Percentiles rank a stretch among this genome's conserved stretches.
Evolutionary conservation across 2,888 invertebrate genomes (phyloP).

Genomic region (Dynastes hyllus): DNA sequence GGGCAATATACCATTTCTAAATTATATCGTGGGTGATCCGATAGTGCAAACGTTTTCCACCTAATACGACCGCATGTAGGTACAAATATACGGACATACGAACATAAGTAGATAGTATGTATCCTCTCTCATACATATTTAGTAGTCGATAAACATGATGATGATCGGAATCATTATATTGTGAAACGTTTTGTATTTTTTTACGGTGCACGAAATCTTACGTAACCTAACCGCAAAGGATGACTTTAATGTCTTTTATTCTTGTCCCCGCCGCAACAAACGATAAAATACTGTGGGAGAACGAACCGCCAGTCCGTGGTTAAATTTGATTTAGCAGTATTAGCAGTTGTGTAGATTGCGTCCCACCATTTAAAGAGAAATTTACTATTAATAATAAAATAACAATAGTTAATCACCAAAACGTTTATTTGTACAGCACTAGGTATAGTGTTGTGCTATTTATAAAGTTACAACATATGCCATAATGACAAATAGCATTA

Average conservation of each 20-base stretch:
- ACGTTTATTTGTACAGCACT: no score
- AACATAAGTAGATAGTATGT: background rate
- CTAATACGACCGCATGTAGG: background rate
- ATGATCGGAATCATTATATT: slow-evolving; percentile 1
- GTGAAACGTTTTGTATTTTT: slow-evolving; percentile 22
- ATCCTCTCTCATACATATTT: slow-evolving; percentile 26
- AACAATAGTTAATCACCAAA: no score
- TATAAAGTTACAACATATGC: no score
- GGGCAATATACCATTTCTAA: slow-evolving; percentile 12
- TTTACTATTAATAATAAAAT: no score
- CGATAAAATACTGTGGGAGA: no score
- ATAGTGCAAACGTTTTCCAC: slow-evolving; percentile 13
- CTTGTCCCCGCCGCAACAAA: no score
- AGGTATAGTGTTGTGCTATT: no score
- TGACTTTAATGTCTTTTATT: background rate
- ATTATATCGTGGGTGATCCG: slow-evolving; percentile 23
- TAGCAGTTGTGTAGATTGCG: no score
- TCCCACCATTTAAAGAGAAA: no score
- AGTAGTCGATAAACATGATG: slow-evolving; percentile 27
- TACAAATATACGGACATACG: slow-evolving; percentile 3
- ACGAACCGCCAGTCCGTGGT: no score
- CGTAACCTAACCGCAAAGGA: slow-evolving; percentile 22
- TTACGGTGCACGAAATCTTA: slow-evolving; percentile 24
- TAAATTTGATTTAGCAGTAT: no score
- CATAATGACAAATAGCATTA: no score